Percentiles rank a stretch among this genome's conserved stretches.
These are phyloP conservation scores for Drosophila athabasca DNA, from an alignment of 1,140 invertebrate genomes.

Conservation along the genomic window DNA sequence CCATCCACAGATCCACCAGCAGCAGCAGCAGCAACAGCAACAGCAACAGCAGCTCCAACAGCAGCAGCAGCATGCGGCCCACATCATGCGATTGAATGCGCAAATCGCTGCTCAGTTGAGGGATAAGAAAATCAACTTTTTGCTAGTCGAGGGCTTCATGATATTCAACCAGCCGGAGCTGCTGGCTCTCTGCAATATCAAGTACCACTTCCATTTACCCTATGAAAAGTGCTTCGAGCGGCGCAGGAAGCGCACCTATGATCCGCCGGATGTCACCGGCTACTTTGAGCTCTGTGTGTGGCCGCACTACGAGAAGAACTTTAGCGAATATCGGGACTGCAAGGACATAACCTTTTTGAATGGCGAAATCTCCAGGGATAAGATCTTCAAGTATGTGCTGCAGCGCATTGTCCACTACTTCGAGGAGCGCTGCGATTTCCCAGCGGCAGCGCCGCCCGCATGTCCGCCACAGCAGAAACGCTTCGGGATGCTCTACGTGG, in stretches of 20 bases:
- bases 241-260: slow-evolving; percentile 87
- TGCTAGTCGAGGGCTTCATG: slow-evolving; percentile 91
- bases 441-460: slow-evolving; percentile 38
- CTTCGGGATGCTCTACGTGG: slow-evolving; percentile 70
- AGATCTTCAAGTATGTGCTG: slow-evolving; percentile 78
- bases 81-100: slow-evolving; percentile 68
- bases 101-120: slow-evolving; percentile 61
- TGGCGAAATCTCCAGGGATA: slow-evolving; percentile 75
- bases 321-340: slow-evolving; percentile 72
- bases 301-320: slow-evolving; percentile 87
- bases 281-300: slow-evolving; percentile 92
- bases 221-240: slow-evolving; percentile 87
- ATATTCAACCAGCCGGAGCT: slow-evolving; percentile 89
- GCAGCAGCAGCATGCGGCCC: slow-evolving; percentile 50
- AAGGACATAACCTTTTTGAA: slow-evolving; percentile 81
- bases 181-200: slow-evolving; percentile 87
- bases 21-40: slow-evolving; percentile 36
- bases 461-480: slow-evolving; percentile 78
- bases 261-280: slow-evolving; percentile 90
- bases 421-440: slow-evolving; percentile 73
- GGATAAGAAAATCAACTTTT: slow-evolving; percentile 84
- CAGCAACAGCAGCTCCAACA: slow-evolving; percentile 47
- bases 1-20: slow-evolving; percentile 43
- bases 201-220: slow-evolving; percentile 89
- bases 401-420: slow-evolving; percentile 78